Percentiles rank a stretch among this genome's conserved stretches.
These are phyloP conservation scores for Ceratoteleas bidentatus DNA, from an alignment of 1,140 invertebrate genomes.

Conservation along the genomic window DNA sequence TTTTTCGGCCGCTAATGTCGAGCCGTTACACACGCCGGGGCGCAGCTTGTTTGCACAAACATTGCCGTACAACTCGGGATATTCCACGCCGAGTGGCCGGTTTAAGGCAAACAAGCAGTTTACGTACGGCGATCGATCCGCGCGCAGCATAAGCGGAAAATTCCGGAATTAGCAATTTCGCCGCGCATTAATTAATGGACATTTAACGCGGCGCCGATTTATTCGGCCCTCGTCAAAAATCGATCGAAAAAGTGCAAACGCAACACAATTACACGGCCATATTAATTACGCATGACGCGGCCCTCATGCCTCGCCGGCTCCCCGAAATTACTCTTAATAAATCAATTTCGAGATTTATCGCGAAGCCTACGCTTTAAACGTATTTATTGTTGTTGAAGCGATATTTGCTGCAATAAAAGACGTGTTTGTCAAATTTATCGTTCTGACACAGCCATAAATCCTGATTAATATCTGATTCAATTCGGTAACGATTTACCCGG, in stretches of 20 bases:
- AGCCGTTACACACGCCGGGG: slow-evolving; percentile 4
- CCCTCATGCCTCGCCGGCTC: slow-evolving; percentile 19
- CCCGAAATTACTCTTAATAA: slow-evolving; percentile 55
- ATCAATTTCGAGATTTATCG: slow-evolving; percentile 55
- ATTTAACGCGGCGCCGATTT: slow-evolving; percentile 12
- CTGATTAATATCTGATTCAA: slow-evolving; percentile 58
- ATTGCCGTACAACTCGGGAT: slow-evolving; percentile 1
- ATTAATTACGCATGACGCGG: slow-evolving; percentile 49
- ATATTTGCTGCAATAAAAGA: slow-evolving; percentile 61
- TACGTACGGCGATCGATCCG: slow-evolving; percentile 5
- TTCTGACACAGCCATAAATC: slow-evolving; percentile 28
- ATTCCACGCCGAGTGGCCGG: slow-evolving; percentile 2
- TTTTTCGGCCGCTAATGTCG: slow-evolving; percentile 13
- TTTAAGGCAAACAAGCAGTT: slow-evolving; percentile 28
- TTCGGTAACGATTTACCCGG: slow-evolving; percentile 6
- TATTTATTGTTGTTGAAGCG: slow-evolving; percentile 55
- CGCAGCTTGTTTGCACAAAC: slow-evolving; percentile 23
- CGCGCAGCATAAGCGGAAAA: background rate
- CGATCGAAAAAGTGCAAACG: slow-evolving; percentile 30
- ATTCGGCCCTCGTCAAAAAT: slow-evolving; percentile 2
- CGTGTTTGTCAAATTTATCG: slow-evolving; percentile 56
- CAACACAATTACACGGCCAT: slow-evolving; percentile 29
- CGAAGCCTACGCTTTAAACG: slow-evolving; percentile 32
- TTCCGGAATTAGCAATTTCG: slow-evolving; percentile 24
- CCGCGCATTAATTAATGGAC: slow-evolving; percentile 18